Base-by-base conservation (phyloP, 2,888 invertebrate genomes). In the Globia sparganii region DNA sequence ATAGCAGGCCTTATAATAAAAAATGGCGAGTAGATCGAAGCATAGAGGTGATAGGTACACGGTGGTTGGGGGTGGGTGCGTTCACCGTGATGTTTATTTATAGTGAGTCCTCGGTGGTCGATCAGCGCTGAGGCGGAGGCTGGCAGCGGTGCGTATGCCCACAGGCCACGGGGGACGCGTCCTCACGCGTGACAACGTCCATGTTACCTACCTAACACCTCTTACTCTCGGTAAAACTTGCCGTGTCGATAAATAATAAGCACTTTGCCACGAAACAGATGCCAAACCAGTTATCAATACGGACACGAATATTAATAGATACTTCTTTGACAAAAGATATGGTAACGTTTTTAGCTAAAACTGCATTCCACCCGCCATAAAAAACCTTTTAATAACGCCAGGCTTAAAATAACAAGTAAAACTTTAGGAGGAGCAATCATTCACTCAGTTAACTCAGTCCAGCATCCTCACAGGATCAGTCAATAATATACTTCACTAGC, bases 81-180 rank as follows among this genome's bases (percentile, higher is more conserved):
- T 71, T 81, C 75, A 69, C 80, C 77, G 86, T 87, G 68, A 67
- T 84, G 84, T 91, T 91, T 95, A 95, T 95, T 94, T 94, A 93
- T 95, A 95, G 93, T 84, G 68, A 81, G 76, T 84, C 78, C 88
- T 90, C 90, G 71, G 89, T 88, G 86, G 86, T 90, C 90, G 91
- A 91, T 90, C 87, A 89, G 79, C 89, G 88, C 83, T 89, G 90
- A 87, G 87, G 88, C 87, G 86, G 85, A 86, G 91, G 90, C 89
- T 91, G 90, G 79, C 94, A 95, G 78, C 92, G 94, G 95, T 95
- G 95, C 96, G 96, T 93, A 91, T 90, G 91, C 90, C 88, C 92
- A 91, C 89, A 85, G 88, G 77, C 88, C 82, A 62, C 80, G 70
- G 61, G 85, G 78, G 86, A 84, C 83, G 87, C 76, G 90, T 93